Evolutionary conservation across 2,888 invertebrate species (phyloP), one percentile per base, ranked within the genome.

Genomic region (Scaptomyza reducta): DNA sequence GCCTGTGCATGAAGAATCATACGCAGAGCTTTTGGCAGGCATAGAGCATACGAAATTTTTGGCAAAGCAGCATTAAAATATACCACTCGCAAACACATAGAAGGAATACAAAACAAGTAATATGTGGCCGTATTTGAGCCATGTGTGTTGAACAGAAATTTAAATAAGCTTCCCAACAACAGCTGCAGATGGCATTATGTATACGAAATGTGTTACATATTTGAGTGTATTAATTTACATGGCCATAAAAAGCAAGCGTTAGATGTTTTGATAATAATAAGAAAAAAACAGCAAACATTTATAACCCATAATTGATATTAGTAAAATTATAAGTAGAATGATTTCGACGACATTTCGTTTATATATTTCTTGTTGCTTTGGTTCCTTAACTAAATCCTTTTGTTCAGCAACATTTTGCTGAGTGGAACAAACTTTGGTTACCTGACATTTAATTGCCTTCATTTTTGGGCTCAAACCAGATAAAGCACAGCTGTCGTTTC

Each of bases 81-180:
- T n/a, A n/a, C 51, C 42, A 53, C 38, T 11, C 27, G 10, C 53
- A 10, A 11, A 29, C 9, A 42, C 47, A 67, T 14, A 55, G 45
- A 57, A 44, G 60, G 74, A 60, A 74, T 65, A 60, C 27, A 22
- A 10, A 31, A 31, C 18, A 55, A 49, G 45, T 35, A 46, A 55
- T 60, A 72, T 86, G 74, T 55, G 74, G 74, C 74, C 59, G 53
- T 38, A 69, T 69, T 77, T 77, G 67, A 56, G 62, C 56, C 63
- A 53, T 31, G 46, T 40, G 66, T 47, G 67, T 40, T 67, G 57
- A 82, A 77, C 70, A 57, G 75, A 82, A 87, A 84, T 79, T 84
- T 82, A 85, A 87, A 84, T 84, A 31, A 31, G 1, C 10, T 10
- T 10, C 3, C 31, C 9, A 29, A 29, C 41, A 31, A 6, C 4